phyloP scores from a whole-genome alignment of 2,113 vertebrate genomes.

The Donacobius atricapilla region DNA sequence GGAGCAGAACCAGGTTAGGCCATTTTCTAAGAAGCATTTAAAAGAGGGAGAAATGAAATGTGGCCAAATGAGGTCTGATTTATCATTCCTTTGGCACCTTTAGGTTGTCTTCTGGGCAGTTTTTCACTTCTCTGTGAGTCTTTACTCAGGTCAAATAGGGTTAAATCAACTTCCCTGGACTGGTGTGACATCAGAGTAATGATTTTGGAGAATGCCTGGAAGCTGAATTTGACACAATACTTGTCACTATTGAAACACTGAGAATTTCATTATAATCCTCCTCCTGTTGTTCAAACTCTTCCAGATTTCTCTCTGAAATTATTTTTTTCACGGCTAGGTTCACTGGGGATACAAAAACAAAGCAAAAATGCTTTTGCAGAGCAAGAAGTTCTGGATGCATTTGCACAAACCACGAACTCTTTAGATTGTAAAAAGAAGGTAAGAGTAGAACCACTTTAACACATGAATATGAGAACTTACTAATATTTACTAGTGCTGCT shows the following conservation, averaged over 20 bases:
- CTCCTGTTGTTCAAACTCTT: neutral
- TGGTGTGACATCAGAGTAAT: neutral
- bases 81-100: neutral
- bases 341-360: neutral
- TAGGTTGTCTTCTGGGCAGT: neutral
- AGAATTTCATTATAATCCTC: neutral
- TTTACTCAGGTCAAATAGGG: neutral
- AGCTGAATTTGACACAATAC: neutral
- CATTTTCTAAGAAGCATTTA: neutral
- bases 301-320: neutral
- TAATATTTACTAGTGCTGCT: neutral
- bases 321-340: neutral
- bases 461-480: neutral
- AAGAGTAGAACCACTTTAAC: neutral
- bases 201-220: neutral
- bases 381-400: neutral
- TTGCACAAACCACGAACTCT: neutral
- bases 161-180: neutral
- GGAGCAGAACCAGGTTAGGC: slow-evolving; percentile 35
- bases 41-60: neutral
- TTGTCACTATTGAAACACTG: neutral
- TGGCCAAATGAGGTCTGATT: neutral
- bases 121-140: neutral
- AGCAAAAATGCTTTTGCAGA: neutral
- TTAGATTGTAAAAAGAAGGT: neutral